Evolutionary conservation across 2,888 invertebrate genomes (phyloP).

Genomic region (Pollenia labialis): DNA sequence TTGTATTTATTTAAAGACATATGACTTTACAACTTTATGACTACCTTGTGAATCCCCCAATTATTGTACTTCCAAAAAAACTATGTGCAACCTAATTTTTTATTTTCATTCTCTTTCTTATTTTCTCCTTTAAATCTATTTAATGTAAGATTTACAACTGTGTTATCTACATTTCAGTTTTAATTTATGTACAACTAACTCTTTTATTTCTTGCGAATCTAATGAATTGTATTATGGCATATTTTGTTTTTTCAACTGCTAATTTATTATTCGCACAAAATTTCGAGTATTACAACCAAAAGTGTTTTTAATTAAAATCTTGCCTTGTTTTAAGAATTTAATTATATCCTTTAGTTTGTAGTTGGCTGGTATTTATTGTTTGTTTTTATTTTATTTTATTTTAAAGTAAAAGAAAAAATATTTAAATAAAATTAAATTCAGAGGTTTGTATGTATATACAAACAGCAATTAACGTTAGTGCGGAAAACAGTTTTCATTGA

Average conservation of each 20-base stretch:
- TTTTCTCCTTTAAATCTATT: too few relatives aligned
- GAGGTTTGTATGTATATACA: background rate
- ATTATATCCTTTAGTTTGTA: conserved; percentile 13
- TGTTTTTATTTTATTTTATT: background rate
- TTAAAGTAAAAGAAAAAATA: conserved; percentile 24
- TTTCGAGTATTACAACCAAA: background rate
- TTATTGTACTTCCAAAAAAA: too few relatives aligned
- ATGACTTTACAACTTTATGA: too few relatives aligned
- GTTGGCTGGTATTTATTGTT: background rate
- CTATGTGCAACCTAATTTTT: too few relatives aligned
- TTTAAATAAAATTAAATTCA: conserved; percentile 16
- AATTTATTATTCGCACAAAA: background rate
- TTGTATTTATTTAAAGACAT: too few relatives aligned
- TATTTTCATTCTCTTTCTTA: too few relatives aligned
- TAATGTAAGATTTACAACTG: too few relatives aligned
- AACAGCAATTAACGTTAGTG: background rate
- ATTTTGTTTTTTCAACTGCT: background rate
- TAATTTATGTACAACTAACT: too few relatives aligned
- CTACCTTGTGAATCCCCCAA: too few relatives aligned
- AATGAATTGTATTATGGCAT: background rate
- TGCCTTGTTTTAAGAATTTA: conserved; percentile 23
- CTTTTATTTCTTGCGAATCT: background rate
- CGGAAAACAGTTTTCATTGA: background rate
- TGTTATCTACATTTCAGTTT: too few relatives aligned
- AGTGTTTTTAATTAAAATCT: conserved; percentile 45